phyloP scores from a whole-genome alignment of 2,797 vertebrate genomes.

The Ptychobarbus kaznakovi region DNA sequence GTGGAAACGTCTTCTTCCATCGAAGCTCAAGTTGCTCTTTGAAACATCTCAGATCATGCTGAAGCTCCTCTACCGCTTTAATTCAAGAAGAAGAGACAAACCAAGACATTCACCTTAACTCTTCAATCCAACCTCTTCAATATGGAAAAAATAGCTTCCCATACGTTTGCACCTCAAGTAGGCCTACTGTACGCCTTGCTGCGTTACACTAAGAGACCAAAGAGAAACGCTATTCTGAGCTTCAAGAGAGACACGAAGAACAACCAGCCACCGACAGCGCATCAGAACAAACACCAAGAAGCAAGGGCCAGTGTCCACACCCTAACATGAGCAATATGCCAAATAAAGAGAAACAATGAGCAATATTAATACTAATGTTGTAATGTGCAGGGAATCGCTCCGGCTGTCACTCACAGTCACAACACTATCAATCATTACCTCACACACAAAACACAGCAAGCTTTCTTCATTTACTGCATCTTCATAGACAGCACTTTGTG shows the following conservation, averaged over 20 bases:
- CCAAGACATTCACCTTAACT: background rate
- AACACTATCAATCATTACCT: background rate
- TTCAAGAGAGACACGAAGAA: background rate
- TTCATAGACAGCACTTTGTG: background rate
- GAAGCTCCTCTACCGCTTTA: background rate
- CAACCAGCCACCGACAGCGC: background rate
- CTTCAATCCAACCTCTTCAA: background rate
- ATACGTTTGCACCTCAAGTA: background rate
- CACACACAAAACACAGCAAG: background rate
- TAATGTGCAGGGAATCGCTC: background rate
- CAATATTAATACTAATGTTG: background rate
- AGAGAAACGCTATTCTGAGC: constrained; percentile 15
- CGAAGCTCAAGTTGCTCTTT: background rate
- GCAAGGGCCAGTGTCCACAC: background rate
- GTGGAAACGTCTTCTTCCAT: background rate
- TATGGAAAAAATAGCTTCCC: background rate
- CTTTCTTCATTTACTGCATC: background rate
- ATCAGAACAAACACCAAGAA: background rate
- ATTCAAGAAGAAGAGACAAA: background rate
- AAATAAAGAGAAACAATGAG: background rate
- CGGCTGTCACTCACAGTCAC: background rate
- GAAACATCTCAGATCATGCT: background rate
- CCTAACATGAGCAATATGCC: background rate
- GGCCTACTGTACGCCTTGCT: background rate
- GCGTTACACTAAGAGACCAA: constrained; percentile 9